phyloP scores from a whole-genome alignment of 2,797 vertebrate genomes.

The Syndactyla subalaris region DNA sequence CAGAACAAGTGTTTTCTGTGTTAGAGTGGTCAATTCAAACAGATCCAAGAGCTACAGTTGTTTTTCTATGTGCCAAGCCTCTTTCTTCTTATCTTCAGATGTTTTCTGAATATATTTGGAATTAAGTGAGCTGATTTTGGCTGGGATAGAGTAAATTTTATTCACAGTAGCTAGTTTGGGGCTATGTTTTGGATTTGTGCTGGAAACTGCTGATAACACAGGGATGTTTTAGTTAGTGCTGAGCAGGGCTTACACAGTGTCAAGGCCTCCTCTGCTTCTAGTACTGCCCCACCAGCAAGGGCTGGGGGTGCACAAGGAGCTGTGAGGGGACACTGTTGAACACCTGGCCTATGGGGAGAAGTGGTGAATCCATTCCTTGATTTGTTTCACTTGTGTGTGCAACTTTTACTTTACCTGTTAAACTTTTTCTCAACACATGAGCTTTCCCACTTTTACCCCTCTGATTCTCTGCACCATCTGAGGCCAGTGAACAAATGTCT shows the following conservation, averaged over 20 bases:
- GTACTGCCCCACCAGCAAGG: neutral
- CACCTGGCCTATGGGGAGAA: neutral
- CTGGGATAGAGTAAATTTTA: neutral
- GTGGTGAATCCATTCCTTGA: neutral
- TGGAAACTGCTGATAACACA: neutral
- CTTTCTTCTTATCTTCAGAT: neutral
- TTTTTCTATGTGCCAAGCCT: neutral
- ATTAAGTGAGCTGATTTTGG: neutral
- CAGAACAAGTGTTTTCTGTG: neutral
- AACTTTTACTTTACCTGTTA: neutral
- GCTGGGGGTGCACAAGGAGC: neutral
- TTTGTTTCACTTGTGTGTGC: neutral
- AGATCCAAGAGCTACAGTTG: rapidly evolving
- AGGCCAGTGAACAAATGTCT: neutral
- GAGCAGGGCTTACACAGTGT: neutral
- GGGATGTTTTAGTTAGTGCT: neutral
- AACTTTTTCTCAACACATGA: neutral
- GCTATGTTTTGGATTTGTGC: neutral
- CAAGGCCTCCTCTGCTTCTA: neutral
- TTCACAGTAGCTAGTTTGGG: neutral
- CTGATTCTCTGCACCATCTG: neutral
- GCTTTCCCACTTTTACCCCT: neutral
- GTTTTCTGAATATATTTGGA: neutral
- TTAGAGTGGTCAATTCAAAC: rapidly evolving
- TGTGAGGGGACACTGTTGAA: neutral